Evolutionary conservation across 92 coral and sea anemone species (phyloP), one percentile per base, ranked within the genome.

Genomic region (Galaxea fascicularis): DNA sequence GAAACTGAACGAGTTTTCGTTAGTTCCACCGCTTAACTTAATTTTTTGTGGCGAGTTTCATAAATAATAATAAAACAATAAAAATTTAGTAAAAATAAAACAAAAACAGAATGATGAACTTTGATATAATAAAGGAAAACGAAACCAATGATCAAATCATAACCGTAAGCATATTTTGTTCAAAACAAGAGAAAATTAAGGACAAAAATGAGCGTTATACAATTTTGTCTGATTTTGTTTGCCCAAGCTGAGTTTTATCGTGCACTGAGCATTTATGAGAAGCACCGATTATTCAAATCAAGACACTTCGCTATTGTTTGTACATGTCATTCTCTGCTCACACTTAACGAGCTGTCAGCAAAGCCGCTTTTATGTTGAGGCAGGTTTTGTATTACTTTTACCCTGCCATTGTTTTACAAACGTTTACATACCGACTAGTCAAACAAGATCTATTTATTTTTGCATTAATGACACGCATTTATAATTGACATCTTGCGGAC

Each of bases 281-380:
- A 13, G 0, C 4, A n/a, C 0, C 29, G n/a, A 4, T 27, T 21
- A 45, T 71, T 49, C 53, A 71, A 71, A 45, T 71, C 12, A 8
- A 8, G 74, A 2, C 53, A 39, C 27, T 18, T 29, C 31, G 20
- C 65, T 30, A 49, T 49, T 79, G 65, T 66, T 53, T 21, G 45
- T 30, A n/a, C n/a, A n/a, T n/a, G 18, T 28, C n/a, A 59, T 27
- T 29, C 24, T 22, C 65, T 66, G 75, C 26, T 27, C 65, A 45
- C 72, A 51, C 52, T 65, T 79, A 49, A 51, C 52, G 35, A 79
- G 65, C 84, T 79, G 84, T 79, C 84, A 67, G 35, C 28, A n/a
- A 21, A 28, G 62, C 46, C 27, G 47, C 51, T 67, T 78, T 76
- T 51, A 45, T 16, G 74, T 65, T 79, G 84, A 79, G 74, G 47